These are phyloP conservation scores for Echinops telfairi DNA, from an alignment of 2,113 vertebrate species.

Conservation along the genomic window DNA sequence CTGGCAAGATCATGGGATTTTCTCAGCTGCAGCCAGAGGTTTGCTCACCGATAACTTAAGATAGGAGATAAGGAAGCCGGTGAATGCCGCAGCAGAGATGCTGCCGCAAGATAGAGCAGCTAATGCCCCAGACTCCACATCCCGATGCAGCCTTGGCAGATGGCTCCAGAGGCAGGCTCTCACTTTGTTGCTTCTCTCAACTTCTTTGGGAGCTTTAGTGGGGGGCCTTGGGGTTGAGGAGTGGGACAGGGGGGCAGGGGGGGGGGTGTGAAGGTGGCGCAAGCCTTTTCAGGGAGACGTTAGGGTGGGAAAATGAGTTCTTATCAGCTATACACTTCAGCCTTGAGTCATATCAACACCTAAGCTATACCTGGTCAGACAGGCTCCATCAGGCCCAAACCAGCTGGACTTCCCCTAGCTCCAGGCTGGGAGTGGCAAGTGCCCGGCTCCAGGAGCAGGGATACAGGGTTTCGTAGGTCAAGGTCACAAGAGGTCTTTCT, in stretches of 20 bases:
- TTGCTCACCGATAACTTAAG: constrained; percentile 41
- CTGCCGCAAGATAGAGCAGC: background rate
- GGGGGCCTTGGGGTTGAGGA: background rate
- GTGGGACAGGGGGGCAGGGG: too few relatives aligned
- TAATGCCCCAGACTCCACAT: background rate
- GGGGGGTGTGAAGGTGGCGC: too few relatives aligned
- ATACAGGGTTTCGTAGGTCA: background rate
- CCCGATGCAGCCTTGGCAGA: background rate
- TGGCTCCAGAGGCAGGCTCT: background rate
- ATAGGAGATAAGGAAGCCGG: constrained; percentile 32
- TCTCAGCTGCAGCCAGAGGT: background rate
- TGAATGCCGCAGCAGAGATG: background rate
- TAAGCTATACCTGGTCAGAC: constrained; percentile 19
- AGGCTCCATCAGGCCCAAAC: constrained; percentile 20
- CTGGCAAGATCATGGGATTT: constrained; percentile 9
- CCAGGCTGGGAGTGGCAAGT: constrained; percentile 31
- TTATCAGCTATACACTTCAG: background rate
- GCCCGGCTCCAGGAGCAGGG: background rate
- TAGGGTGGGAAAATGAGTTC: background rate
- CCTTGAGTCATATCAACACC: background rate
- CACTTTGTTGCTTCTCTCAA: background rate
- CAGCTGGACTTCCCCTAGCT: constrained; percentile 26
- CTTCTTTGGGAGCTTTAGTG: background rate
- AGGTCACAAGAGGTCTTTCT: background rate
- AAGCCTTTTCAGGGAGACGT: too few relatives aligned